Evolutionary conservation across 2,888 invertebrate species (phyloP), one percentile per base, ranked within the genome.

Genomic region (Schizaphis graminum): DNA sequence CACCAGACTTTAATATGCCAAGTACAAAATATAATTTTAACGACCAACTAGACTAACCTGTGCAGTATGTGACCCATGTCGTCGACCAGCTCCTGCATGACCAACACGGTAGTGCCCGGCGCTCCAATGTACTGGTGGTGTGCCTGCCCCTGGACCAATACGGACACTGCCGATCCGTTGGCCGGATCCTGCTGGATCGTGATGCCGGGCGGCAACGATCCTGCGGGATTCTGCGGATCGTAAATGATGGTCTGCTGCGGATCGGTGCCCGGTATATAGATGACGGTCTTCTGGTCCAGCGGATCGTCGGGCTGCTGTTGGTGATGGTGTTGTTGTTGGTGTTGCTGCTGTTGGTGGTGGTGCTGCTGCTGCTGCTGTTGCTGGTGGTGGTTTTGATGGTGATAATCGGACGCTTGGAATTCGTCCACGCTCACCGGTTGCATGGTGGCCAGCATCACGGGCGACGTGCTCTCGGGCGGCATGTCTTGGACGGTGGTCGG

Each of bases 391-490:
- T 90, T 85, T 77, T 95, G 95, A 26, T 95, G 95, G 61, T 95
- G 95, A 94, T 95, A 95, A 88, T 95, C 95, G 77, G 94, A 94
- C 41, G 95, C 94, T 49, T 61, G 28, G 56, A 95, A 95, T 41
- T 95, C 95, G 56, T 94, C 95, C 57, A 98, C 98, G 95, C 98
- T 98, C 95, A 98, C 98, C 94, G 98, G 98, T 95, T 98, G 98
- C 98, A 98, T 98, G 95, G 98, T 98, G 95, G 98, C 98, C 95
- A 98, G 96, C 96, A 98, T 97, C 95, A 97, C 97, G 95, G 97
- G 97, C 95, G 97, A 97, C 96, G 97, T 96, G 91, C 94, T 94
- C 86, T 91, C 90, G 35, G 94, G 94, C 61, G 94, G 94, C 94
- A 94, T 91, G 91, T 94, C 94, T 41, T 91, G 94, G 91, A 91